phyloP scores from a whole-genome alignment of 2,888 invertebrate genomes.

The Synergus gifuensis region DNA sequence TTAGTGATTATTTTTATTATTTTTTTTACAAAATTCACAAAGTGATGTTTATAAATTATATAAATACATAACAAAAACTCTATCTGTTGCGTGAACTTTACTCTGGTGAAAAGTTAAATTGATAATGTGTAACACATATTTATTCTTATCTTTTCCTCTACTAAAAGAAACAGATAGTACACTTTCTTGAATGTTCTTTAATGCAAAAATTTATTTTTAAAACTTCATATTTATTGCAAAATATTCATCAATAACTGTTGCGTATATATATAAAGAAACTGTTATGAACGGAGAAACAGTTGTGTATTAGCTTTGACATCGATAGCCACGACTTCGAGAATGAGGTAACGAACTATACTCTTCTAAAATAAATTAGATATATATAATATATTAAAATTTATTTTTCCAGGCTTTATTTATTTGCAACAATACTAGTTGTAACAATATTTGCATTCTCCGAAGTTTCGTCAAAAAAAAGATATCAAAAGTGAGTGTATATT shows the following conservation, averaged over 20 bases:
- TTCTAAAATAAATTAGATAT: too few species aligned
- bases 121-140: background rate
- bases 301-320: background rate
- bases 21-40: background rate
- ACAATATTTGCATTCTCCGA: conserved; percentile 16
- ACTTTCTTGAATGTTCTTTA: background rate
- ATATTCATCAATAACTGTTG: background rate
- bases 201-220: background rate
- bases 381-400: background rate
- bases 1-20: background rate
- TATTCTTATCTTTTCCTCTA: background rate
- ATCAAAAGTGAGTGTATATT: background rate
- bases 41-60: background rate
- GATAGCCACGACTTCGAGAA: background rate
- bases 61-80: background rate
- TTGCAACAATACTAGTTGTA: background rate
- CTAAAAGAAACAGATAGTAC: background rate
- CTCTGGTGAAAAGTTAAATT: background rate
- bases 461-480: background rate
- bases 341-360: background rate
- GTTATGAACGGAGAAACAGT: background rate
- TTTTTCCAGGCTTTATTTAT: background rate
- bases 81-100: conserved; percentile 14
- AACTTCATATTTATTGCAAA: background rate
- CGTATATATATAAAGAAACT: conserved; percentile 14